These are phyloP conservation scores for Ptilonorhynchus violaceus DNA, from an alignment of 2,113 vertebrate genomes.

Conservation along the genomic window DNA sequence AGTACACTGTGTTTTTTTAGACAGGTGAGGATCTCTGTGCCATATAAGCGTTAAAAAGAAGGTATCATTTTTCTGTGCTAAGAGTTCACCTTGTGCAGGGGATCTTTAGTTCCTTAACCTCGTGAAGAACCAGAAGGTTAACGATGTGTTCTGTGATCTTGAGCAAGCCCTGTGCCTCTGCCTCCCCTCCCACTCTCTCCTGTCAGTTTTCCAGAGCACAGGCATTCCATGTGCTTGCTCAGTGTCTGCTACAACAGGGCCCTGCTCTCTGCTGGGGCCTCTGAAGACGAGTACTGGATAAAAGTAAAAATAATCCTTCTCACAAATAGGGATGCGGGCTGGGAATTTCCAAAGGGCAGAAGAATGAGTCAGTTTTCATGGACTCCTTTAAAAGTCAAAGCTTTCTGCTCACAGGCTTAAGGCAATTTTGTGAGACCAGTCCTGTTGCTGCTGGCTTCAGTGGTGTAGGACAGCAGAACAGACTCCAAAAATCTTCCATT, in stretches of 20 bases:
- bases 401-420: not conserved
- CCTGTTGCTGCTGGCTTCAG: constrained; percentile 15
- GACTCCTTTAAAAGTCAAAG: not conserved
- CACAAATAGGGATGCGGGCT: not conserved
- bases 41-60: not conserved
- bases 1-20: not conserved
- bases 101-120: not conserved
- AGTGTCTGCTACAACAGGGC: not conserved
- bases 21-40: not conserved
- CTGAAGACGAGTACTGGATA: not conserved
- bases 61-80: not conserved
- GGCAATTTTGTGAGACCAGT: not conserved
- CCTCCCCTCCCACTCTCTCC: not conserved
- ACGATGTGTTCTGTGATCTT: not conserved
- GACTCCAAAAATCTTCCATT: not conserved
- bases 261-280: not conserved
- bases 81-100: not conserved
- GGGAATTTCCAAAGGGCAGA: not conserved
- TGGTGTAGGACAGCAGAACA: not conserved
- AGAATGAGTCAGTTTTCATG: not conserved
- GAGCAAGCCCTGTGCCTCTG: not conserved
- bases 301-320: constrained; percentile 3
- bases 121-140: not conserved
- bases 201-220: not conserved
- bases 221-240: not conserved